phyloP scores from a whole-genome alignment of 2,888 invertebrate genomes.

The Ditula angustiorana region DNA sequence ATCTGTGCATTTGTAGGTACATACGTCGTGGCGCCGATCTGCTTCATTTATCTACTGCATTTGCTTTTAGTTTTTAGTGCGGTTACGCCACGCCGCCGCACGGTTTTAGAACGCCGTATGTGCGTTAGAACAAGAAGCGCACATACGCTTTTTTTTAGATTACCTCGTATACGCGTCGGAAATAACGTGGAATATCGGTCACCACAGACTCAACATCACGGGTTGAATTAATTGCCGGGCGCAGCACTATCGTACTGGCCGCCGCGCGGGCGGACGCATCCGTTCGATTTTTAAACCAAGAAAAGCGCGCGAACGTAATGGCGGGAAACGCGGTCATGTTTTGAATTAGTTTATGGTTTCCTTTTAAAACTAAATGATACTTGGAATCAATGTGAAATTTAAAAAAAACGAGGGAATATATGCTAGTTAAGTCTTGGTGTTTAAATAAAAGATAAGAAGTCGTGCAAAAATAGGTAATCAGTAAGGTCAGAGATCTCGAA shows the following conservation, averaged over 20 bases:
- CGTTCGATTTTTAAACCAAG: constrained; percentile 59
- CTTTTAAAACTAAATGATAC: constrained; percentile 14
- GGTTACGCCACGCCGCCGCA: constrained; percentile 76
- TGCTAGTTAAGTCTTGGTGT: not conserved
- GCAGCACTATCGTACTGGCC: constrained; percentile 74
- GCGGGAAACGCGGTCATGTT: constrained; percentile 45
- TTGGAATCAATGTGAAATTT: not conserved
- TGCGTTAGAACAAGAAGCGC: not conserved
- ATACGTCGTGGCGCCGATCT: constrained; percentile 54
- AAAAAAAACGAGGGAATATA: not conserved
- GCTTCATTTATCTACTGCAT: constrained; percentile 77
- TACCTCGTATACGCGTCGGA: constrained; percentile 61
- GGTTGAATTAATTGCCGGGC: constrained; percentile 76
- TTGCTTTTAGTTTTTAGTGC: constrained; percentile 80
- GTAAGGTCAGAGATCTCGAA: constrained; percentile 64
- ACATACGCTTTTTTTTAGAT: constrained; percentile 20
- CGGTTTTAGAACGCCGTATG: constrained; percentile 32
- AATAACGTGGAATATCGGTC: constrained; percentile 85
- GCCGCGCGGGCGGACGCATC: constrained; percentile 77
- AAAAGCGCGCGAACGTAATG: constrained; percentile 68
- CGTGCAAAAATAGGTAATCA: constrained; percentile 48
- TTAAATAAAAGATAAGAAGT: constrained; percentile 24
- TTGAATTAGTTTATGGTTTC: constrained; percentile 34
- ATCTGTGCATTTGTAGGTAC: constrained; percentile 35
- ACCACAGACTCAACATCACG: constrained; percentile 72